Conservation (phyloP, 1,140 invertebrate genomes). For the Zaprionus lachaisei region DNA sequence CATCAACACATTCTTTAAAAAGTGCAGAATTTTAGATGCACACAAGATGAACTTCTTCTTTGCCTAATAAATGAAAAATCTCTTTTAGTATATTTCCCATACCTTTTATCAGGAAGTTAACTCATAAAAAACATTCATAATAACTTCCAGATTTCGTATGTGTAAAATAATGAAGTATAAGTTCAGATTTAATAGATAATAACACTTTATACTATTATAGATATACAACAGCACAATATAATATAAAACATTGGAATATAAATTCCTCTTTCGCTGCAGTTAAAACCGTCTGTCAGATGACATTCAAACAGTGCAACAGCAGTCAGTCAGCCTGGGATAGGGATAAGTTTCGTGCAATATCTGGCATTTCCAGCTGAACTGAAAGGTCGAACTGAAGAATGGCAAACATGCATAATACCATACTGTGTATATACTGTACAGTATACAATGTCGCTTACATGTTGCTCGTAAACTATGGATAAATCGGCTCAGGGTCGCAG, state of each 20-base stretch:
- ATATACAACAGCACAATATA: no score
- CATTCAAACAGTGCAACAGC: not conserved
- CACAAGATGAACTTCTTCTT: no score
- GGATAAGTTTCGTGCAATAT: constrained; percentile 26
- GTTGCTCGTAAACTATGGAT: constrained; percentile 59
- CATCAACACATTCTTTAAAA: no score
- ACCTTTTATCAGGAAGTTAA: no score
- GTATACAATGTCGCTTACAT: constrained; percentile 44
- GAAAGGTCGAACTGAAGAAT: constrained; percentile 28
- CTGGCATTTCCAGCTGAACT: constrained; percentile 25
- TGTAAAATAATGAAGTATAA: no score
- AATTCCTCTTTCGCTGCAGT: not conserved
- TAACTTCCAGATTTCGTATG: no score
- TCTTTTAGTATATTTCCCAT: no score
- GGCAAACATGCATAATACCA: not conserved
- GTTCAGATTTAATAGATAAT: no score
- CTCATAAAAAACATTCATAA: no score
- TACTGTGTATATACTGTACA: not conserved
- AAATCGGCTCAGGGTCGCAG: constrained; percentile 72
- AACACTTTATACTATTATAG: no score
- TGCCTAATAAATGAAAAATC: no score
- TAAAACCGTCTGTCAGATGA: not conserved
- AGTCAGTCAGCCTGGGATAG: not conserved
- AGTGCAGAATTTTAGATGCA: no score
- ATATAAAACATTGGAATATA: not conserved